Evolutionary conservation across 2,113 vertebrate species (phyloP), one percentile per base, ranked within the genome.

Genomic region (Syngnathus scovelli): DNA sequence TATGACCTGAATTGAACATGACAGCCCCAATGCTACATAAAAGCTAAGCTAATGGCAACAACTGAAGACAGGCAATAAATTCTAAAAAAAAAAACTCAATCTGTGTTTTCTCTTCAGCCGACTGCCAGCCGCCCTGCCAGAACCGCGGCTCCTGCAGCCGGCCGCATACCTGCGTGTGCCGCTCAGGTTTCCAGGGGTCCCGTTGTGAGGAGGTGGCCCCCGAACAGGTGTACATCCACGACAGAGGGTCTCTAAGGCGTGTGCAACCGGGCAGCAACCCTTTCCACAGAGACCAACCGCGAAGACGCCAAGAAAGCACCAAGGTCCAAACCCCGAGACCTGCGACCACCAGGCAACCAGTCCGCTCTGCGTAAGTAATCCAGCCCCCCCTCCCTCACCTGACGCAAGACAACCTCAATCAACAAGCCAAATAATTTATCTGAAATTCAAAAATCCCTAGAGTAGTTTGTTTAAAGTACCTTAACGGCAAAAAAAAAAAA

Each of bases 81-180:
- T 69, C 66, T 27, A 63, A 72, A 71, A 44, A 73, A 80, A 72
- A 85, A 77, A 82, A 80, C 68, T 78, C 66, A 71, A 74, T 85
- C 77, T 86, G 74, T 81, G 66, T 72, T 84, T 67, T 80, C 67
- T 76, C 71, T 81, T 76, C 86, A 93, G 92, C 92, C 66, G 90
- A 92, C 77, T 93, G 92, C 83, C 87, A 90, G 73, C 92, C 92
- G 49, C 90, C 90, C 65, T 93, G 92, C 81, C 89, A 90, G 85
- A 93, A 93, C 86, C 88, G 91, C 1, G 92, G 91, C 72, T 92
- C 91, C 65, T 93, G 92, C 81, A 92, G 90, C 67, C 87, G 91
- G 3, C 92, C 92, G 9, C 90, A 93, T 73, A 91, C 90, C 71
- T 93, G 92, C 1, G 90, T 92, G 75, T 93, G 92, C 65, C 90